phyloP scores from a whole-genome alignment of 2,113 vertebrate species.

The Capreolus pygargus region DNA sequence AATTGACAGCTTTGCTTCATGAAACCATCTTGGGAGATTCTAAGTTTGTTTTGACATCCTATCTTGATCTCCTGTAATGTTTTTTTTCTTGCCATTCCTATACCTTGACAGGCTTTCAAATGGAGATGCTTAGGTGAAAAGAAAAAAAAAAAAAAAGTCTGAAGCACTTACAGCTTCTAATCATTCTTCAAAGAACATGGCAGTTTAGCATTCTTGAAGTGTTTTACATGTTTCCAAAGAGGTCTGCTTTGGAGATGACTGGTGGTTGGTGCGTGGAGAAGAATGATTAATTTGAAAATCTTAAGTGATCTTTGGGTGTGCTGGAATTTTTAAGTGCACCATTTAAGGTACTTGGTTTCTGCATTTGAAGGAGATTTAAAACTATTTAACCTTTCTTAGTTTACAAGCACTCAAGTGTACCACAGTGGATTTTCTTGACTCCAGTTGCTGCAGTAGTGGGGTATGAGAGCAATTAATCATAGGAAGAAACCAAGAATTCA shows the following conservation, averaged over 20 bases:
- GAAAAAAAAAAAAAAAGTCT: slow-evolving; percentile 12
- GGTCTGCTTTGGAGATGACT: slow-evolving; percentile 68
- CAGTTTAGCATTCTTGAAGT: slow-evolving; percentile 62
- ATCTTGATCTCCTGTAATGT: slow-evolving; percentile 47
- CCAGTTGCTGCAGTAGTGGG: not conserved
- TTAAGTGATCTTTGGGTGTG: slow-evolving; percentile 62
- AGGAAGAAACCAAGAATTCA: slow-evolving; percentile 36
- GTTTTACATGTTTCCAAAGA: slow-evolving; percentile 72
- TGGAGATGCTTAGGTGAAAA: slow-evolving; percentile 59
- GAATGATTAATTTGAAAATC: slow-evolving; percentile 67
- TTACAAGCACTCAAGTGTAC: slow-evolving; percentile 49
- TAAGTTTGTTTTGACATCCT: slow-evolving; percentile 72
- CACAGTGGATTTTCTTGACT: slow-evolving; percentile 37
- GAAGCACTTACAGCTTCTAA: slow-evolving; percentile 61
- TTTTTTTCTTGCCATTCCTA: slow-evolving; percentile 7
- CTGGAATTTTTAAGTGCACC: slow-evolving; percentile 61
- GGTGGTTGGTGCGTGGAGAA: not conserved
- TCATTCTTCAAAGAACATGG: slow-evolving; percentile 60
- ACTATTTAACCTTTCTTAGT: slow-evolving; percentile 66
- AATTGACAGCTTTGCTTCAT: slow-evolving; percentile 67
- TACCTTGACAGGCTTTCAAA: slow-evolving; percentile 62
- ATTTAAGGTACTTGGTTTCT: slow-evolving; percentile 70
- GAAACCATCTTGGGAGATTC: slow-evolving; percentile 47
- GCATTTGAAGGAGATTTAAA: slow-evolving; percentile 63
- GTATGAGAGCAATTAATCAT: slow-evolving; percentile 63